Evolutionary conservation across 92 coral and sea anemone species (phyloP), one percentile per base, ranked within the genome.

Genomic region (Phenganax stokvisi): DNA sequence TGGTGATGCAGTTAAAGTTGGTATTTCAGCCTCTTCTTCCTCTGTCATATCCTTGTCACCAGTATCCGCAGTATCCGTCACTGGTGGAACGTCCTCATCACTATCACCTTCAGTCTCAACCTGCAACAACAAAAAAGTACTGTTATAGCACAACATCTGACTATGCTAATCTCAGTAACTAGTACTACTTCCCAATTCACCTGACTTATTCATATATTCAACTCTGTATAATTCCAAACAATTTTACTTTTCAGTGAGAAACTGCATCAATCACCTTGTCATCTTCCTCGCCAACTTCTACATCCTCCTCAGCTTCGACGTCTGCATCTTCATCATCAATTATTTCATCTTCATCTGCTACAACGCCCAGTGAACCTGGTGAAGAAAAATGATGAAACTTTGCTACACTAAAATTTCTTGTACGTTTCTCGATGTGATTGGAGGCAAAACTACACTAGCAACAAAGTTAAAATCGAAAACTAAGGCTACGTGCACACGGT

Each of bases 261-360:
- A 20, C 25, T 20, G 25, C 25, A 20, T 20, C 25, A 20, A 20
- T 20, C 25, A 20, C 25, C 25, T 20, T 20, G 25, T 84, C 88
- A 20, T 56, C 87, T 17, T 85, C 90, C 10, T 56, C 69, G 5
- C 54, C 83, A 10, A 52, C 56, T 61, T 85, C 90, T 7, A 71
- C 98, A 62, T 94, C 97, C 15, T 71, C 75, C 11, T 86, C 69
- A 8, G 88, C 79, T 27, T 85, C 92, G 8, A 84, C 89, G 53
- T 89, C 97, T 12, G 89, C 74, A 70, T 68, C 88, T 30, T 91
- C 76, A 64, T 88, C 93, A 12, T 88, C 87, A 57, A 91, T 92
- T 74, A 89, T 90, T 76, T 92, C 96, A 66, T 89, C 90, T 67
- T 91, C 97, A 54, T 94, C 98, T 75, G 90, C 97, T 83, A 80